Evolutionary conservation across 2,113 vertebrate species (phyloP), one percentile per base, ranked within the genome.

Genomic region (Canis aureus): DNA sequence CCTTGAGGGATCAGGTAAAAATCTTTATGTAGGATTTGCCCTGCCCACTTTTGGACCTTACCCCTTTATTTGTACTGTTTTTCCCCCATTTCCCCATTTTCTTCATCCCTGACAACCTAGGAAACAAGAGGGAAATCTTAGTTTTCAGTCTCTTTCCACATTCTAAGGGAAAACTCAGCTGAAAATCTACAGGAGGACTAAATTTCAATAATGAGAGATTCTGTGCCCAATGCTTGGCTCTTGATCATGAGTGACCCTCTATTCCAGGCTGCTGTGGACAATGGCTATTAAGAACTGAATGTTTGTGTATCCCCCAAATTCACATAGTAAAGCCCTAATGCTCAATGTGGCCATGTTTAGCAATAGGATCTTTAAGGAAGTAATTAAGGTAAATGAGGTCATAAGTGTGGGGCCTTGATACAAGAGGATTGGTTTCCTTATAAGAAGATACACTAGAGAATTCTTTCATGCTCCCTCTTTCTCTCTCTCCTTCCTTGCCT

Each of bases 151-250:
- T 92, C 22, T 80, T 83, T 92, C 43, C 25, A 95, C 27, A 23
- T 82, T 88, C 57, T 66, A 76, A 94, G 79, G 49, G 53, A 38
- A 98, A 92, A 7, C 76, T 76, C 84, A 20, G 11, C 27, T n/a
- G 32, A 73, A 51, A 89, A 67, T n/a, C 25, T 32, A 11, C 27
- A 66, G 35, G 22, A 53, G 1, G 22, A 22, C n/a, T n/a, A 9
- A 67, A 19, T 53, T 19, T 95, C 71, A 73, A 0, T n/a, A 69
- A 12, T 12, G 51, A 94, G 32, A 11, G 17, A 22, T n/a, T 16
- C 17, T 90, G 22, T 53, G 59, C 43, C 79, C 13, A 64, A 19
- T 62, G 23, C 23, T 55, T 55, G 60, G 82, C 71, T 82, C 55
- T 23, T 10, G 17, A 49, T 78, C 1, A 0, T 59, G 38, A 55